Evolutionary conservation across 2,113 vertebrate genomes (phyloP), one percentile per base, ranked within the genome.

Genomic region (Pyxicephalus adspersus): DNA sequence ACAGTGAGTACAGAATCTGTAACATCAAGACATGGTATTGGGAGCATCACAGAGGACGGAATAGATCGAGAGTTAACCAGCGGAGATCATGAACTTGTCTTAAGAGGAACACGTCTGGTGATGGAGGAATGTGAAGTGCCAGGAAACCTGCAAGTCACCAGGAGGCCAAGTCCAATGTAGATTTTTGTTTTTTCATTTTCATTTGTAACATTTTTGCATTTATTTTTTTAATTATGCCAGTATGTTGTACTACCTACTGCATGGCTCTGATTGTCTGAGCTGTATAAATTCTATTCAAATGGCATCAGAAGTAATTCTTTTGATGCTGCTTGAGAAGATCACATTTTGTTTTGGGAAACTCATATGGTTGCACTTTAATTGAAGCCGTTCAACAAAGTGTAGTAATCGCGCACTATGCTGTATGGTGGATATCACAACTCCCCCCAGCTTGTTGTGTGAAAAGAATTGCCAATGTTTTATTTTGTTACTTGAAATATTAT

Each of bases 51-150:
- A 0, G 92, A 95, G 0, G 95, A 96, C 0, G 94, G 93, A 4
- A 89, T 96, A 75, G 96, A 97, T 86, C 85, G 92, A 51, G 97
- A 98, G 89, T 88, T 97, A 16, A 87, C 94, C 0, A 95, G 94
- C 34, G 94, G 95, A 7, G 97, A 98, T 77, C 94, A 96, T 0
- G 96, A 98, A 92, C 93, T 96, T 34, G 95, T 98, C 80, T 97
- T 98, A 89, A 91, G 96, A 72, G 96, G 97, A 11, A 98, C 97
- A 0, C 95, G 96, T 74, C 92, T 99, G 84, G 97, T 98, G 83
- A 97, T 98, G 96, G 96, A 98, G 1, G 95, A 98, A 87, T 97
- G 95, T 0, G 96, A 98, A 87, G 95, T 95, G 0, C 91, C 95
- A 0, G 92, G 96, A 70, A 92, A 93, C 45, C 38, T 93, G 72